Evolutionary conservation across 2,113 vertebrate genomes (phyloP).

Genomic region (Macaca mulatta): DNA sequence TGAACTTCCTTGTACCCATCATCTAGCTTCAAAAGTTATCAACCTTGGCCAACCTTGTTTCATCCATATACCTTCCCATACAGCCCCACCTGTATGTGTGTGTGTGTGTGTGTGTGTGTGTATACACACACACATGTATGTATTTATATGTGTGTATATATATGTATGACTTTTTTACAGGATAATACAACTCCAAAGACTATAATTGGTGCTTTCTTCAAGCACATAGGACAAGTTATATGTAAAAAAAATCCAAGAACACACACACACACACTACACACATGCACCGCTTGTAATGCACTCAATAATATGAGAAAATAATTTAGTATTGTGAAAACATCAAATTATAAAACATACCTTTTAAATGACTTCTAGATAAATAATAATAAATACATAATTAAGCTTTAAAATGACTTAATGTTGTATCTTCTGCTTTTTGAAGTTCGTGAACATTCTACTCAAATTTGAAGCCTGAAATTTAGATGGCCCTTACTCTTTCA

Average conservation of each 20-base stretch:
- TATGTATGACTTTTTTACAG: not conserved
- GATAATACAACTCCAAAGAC: not conserved
- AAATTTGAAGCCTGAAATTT: not conserved
- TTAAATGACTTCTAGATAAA: slow-evolving; percentile 1
- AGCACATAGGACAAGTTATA: not conserved
- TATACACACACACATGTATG: no score
- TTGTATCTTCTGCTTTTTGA: not conserved
- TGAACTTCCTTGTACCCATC: not conserved
- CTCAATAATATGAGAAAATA: not conserved
- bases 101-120: no score
- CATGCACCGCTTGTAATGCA: not conserved
- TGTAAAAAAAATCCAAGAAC: not conserved
- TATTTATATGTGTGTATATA: no score
- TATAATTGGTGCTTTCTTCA: not conserved
- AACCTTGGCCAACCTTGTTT: not conserved
- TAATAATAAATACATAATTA: not conserved
- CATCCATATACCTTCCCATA: not conserved
- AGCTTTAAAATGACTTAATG: not conserved
- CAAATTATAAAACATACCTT: not conserved
- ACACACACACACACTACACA: not conserved
- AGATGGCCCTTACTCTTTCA: not conserved
- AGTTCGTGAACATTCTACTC: not conserved
- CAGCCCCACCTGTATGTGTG: rapidly evolving
- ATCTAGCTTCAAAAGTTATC: not conserved
- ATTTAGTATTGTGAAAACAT: not conserved